Evolutionary conservation across 2,888 invertebrate genomes (phyloP).

Genomic region (Eupithecia subumbrata): DNA sequence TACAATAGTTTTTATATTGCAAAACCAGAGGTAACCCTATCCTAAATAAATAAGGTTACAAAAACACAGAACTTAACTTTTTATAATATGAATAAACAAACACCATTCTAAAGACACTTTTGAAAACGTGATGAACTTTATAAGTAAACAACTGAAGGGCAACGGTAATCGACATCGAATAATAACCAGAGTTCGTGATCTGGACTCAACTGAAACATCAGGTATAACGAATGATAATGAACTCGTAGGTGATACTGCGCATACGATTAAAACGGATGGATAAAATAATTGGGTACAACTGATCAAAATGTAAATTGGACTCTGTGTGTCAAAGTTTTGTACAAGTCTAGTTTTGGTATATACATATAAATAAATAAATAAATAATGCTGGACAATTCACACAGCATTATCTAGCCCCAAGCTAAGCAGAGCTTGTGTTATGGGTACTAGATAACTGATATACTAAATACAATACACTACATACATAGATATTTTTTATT

Average conservation of each 20-base stretch:
- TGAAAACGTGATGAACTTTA: constrained; percentile 44
- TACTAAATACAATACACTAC: too few species aligned
- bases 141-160: constrained; percentile 44
- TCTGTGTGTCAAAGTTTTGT: too few species aligned
- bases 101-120: constrained; percentile 20
- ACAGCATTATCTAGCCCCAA: too few species aligned
- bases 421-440: too few species aligned
- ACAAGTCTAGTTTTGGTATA: too few species aligned
- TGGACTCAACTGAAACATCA: constrained; percentile 43
- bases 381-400: too few species aligned
- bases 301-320: not conserved
- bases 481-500: too few species aligned
- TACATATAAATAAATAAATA: too few species aligned
- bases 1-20: too few species aligned
- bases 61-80: not conserved
- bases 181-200: constrained; percentile 50
- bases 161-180: constrained; percentile 40
- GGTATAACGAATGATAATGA: constrained; percentile 40
- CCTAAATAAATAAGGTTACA: not conserved
- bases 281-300: not conserved
- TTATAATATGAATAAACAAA: constrained; percentile 1
- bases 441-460: too few species aligned
- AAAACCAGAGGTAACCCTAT: not conserved
- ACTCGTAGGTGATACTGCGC: constrained; percentile 13
- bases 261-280: not conserved